phyloP scores from a whole-genome alignment of 2,113 vertebrate genomes.

The Falco punctatus region DNA sequence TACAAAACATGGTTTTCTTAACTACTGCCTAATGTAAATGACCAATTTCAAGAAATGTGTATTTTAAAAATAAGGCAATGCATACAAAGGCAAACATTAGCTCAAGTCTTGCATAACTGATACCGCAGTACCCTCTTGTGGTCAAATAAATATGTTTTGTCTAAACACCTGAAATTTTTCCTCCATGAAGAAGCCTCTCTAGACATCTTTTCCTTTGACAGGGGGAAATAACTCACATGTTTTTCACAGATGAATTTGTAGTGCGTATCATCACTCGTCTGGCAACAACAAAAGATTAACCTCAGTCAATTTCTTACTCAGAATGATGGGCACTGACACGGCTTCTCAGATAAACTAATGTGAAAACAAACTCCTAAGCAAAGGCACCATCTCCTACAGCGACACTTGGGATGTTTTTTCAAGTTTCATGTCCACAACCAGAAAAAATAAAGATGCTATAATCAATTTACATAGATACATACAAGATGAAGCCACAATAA shows the following conservation, averaged over 20 bases:
- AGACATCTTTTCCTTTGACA: not conserved
- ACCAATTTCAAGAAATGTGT: not conserved
- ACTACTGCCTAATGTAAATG: not conserved
- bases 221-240: not conserved
- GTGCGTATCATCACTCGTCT: not conserved
- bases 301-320: not conserved
- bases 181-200: not conserved
- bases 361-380: not conserved
- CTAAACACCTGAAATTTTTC: not conserved
- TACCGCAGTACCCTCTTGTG: conserved; percentile 64
- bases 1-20: not conserved
- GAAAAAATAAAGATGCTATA: not conserved
- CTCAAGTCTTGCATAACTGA: conserved; percentile 17
- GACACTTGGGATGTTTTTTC: not conserved
- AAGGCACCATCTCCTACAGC: not conserved
- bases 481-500: not conserved
- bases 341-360: not conserved
- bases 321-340: not conserved
- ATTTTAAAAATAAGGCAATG: not conserved
- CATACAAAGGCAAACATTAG: not conserved
- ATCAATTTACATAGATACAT: not conserved
- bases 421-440: not conserved
- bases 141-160: not conserved
- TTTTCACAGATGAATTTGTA: not conserved
- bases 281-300: not conserved